Evolutionary conservation across 2,113 vertebrate species (phyloP).

Genomic region (western clawed frog (Xenopus tropicalis)): DNA sequence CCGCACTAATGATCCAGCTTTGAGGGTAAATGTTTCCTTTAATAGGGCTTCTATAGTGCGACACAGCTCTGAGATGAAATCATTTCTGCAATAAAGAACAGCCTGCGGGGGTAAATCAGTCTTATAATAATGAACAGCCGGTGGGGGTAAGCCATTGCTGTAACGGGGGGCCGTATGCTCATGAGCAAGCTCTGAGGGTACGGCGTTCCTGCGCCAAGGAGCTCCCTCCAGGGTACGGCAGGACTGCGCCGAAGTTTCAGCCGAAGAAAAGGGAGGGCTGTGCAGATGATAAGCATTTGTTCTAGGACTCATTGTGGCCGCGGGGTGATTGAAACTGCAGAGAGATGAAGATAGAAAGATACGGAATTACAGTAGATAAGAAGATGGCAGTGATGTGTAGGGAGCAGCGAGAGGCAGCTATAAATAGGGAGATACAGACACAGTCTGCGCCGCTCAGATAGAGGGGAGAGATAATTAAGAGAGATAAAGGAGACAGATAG

Average conservation of each 20-base stretch:
- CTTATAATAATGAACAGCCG: too few species aligned
- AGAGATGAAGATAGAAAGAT: conserved; percentile 23
- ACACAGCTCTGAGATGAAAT: too few species aligned
- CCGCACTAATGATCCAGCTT: too few species aligned
- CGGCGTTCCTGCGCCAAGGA: too few species aligned
- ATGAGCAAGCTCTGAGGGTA: too few species aligned
- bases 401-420: conserved; percentile 17
- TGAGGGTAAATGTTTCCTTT: too few species aligned
- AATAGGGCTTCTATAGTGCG: too few species aligned
- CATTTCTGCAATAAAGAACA: too few species aligned
- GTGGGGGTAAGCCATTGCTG: neutral
- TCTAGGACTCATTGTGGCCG: conserved; percentile 22
- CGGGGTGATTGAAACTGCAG: conserved; percentile 28
- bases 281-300: conserved; percentile 25
- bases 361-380: conserved; percentile 27
- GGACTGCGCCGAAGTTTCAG: conserved; percentile 7
- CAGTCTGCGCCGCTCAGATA: conserved; percentile 17
- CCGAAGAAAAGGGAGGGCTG: neutral
- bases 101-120: too few species aligned
- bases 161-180: neutral
- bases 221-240: neutral
- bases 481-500: conserved; percentile 18
- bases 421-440: conserved; percentile 35
- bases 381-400: conserved; percentile 7
- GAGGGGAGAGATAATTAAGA: conserved; percentile 18